phyloP scores from a whole-genome alignment of 2,797 vertebrate species.

The Anolis apletophallus region DNA sequence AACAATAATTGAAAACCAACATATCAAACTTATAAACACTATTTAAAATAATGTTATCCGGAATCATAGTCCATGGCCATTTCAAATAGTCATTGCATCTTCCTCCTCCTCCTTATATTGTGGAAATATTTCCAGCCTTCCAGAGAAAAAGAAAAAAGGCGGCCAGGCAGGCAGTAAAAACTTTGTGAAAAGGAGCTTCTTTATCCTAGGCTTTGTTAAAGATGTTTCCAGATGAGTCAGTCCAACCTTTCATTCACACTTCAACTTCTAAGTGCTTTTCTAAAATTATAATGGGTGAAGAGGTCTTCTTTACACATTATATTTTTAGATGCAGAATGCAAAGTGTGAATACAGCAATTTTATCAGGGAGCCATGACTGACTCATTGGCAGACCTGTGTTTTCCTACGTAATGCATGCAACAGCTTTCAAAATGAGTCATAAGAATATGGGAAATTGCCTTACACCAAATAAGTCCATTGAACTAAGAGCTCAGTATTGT shows the following conservation, averaged over 20 bases:
- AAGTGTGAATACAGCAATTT: not conserved
- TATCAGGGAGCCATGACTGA: not conserved
- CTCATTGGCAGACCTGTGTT: not conserved
- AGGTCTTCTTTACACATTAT: not conserved
- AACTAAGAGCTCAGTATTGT: not conserved
- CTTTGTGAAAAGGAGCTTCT: no score
- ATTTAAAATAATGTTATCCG: no score
- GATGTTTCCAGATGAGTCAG: not conserved
- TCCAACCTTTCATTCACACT: not conserved
- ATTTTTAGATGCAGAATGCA: not conserved
- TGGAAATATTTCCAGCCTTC: no score
- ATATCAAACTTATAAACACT: no score
- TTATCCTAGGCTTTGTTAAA: not conserved
- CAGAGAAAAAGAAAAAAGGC: no score
- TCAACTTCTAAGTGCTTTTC: not conserved
- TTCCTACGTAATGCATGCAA: not conserved
- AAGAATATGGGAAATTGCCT: not conserved
- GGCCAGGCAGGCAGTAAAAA: no score
- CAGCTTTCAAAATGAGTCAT: not conserved
- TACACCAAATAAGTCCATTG: not conserved
- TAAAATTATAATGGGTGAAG: not conserved
- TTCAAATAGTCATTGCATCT: no score
- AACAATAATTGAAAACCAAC: no score
- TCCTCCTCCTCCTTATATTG: no score
- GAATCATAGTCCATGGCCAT: no score